These are phyloP conservation scores for Poeciliopsis turrubarensis DNA, from an alignment of 2,113 vertebrate species.

Conservation along the genomic window DNA sequence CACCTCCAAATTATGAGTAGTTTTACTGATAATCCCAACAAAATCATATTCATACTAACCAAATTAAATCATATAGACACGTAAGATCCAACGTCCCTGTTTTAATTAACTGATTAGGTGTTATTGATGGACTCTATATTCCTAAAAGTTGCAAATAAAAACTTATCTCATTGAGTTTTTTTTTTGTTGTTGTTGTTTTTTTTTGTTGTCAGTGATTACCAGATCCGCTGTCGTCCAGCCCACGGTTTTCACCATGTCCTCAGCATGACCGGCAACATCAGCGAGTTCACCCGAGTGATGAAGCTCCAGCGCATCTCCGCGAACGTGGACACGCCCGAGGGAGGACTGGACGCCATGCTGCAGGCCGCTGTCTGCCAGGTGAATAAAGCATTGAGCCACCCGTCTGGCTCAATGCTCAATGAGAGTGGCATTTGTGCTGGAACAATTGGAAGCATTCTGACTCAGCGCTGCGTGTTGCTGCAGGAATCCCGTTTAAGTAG, in stretches of 20 bases:
- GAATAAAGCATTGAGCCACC: conserved; percentile 13
- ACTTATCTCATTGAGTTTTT: background rate
- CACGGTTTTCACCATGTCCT: conserved; percentile 95
- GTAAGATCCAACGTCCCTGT: background rate
- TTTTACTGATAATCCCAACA: too few relatives aligned
- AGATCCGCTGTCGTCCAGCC: conserved; percentile 91
- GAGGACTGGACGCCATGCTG: conserved; percentile 96
- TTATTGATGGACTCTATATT: background rate
- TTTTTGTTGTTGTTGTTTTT: background rate
- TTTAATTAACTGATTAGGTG: background rate
- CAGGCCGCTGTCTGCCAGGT: conserved; percentile 97
- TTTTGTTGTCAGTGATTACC: conserved; percentile 84
- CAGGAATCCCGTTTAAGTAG: conserved; percentile 46
- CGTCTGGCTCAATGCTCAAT: background rate
- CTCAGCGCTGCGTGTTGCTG: conserved; percentile 33
- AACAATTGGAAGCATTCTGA: conserved; percentile 43
- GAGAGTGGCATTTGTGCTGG: conserved; percentile 34
- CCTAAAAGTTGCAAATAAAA: conserved; percentile 14
- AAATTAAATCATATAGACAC: too few relatives aligned
- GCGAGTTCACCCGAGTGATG: conserved; percentile 90
- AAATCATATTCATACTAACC: too few relatives aligned
- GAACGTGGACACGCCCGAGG: conserved; percentile 97
- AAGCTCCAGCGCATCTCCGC: conserved; percentile 93
- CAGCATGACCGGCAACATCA: conserved; percentile 91
- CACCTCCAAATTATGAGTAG: too few relatives aligned